These are phyloP conservation scores for Pao palembangensis DNA, from an alignment of 2,113 vertebrate genomes.

Conservation along the genomic window DNA sequence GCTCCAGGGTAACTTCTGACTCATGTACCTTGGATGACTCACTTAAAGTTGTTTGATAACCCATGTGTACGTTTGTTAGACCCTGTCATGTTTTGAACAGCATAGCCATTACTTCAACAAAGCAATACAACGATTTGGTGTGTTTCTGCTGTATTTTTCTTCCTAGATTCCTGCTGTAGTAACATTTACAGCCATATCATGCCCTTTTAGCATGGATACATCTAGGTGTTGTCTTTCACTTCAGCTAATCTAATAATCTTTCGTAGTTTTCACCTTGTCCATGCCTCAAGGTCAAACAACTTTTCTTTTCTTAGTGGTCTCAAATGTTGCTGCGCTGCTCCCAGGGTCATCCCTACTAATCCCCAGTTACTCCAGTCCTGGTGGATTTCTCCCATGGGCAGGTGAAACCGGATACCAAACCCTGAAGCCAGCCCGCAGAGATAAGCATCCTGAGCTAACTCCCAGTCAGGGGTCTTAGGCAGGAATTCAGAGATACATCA, in stretches of 20 bases:
- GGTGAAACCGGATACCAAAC: constrained; percentile 88
- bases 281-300: constrained; percentile 79
- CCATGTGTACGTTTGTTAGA: constrained; percentile 29
- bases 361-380: constrained; percentile 81
- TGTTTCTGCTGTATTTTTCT: no score
- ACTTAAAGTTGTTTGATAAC: constrained; percentile 46
- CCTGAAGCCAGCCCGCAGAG: constrained; percentile 84
- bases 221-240: constrained; percentile 67
- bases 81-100: background rate
- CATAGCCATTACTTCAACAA: background rate
- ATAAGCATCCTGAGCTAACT: constrained; percentile 86
- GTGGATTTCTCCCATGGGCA: constrained; percentile 82
- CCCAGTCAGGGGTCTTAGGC: constrained; percentile 80
- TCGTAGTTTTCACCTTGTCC: constrained; percentile 79
- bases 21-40: constrained; percentile 58
- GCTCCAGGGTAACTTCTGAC: constrained; percentile 43
- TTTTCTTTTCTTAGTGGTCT: constrained; percentile 88
- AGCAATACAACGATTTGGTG: no score
- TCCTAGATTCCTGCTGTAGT: no score
- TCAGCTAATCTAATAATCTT: constrained; percentile 79
- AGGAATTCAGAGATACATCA: constrained; percentile 92
- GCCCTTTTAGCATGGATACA: constrained; percentile 41
- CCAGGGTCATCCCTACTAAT: constrained; percentile 87
- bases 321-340: constrained; percentile 87
- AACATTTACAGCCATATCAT: constrained; percentile 20